Evolutionary conservation across 2,888 invertebrate genomes (phyloP).

Genomic region (Eupithecia subfuscata): DNA sequence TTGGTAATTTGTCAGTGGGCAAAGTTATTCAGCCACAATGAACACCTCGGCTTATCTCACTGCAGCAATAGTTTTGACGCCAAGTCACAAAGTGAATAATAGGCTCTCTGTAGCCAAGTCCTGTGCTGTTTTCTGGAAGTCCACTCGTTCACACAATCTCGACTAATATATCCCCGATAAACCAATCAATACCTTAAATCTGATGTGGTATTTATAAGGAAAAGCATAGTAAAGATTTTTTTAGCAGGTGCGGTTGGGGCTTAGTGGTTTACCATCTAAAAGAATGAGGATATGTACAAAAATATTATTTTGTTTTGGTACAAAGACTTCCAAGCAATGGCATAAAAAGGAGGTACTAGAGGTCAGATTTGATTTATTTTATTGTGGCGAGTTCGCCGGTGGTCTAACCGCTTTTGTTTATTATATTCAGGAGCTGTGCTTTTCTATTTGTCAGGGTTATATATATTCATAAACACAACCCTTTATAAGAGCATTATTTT

Average conservation of each 20-base stretch:
- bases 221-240: neutral
- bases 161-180: too few species aligned
- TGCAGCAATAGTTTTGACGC: conserved; percentile 62
- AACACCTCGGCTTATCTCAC: conserved; percentile 69
- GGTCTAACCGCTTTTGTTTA: conserved; percentile 36
- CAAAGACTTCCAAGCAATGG: neutral
- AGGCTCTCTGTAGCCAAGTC: conserved; percentile 16
- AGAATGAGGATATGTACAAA: neutral
- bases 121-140: neutral
- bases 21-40: conserved; percentile 72
- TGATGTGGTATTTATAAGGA: neutral
- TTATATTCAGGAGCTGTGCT: conserved; percentile 23
- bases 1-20: conserved; percentile 61
- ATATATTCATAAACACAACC: neutral
- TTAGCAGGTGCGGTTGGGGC: too few species aligned
- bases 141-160: neutral
- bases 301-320: neutral
- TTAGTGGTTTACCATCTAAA: too few species aligned
- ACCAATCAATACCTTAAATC: too few species aligned
- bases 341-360: neutral
- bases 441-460: neutral
- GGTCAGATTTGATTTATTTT: conserved; percentile 7
- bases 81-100: conserved; percentile 34
- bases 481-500: neutral
- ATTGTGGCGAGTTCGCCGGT: conserved; percentile 40